Conservation (phyloP, 2,113 vertebrate species). For the Nycticorax nycticorax region DNA sequence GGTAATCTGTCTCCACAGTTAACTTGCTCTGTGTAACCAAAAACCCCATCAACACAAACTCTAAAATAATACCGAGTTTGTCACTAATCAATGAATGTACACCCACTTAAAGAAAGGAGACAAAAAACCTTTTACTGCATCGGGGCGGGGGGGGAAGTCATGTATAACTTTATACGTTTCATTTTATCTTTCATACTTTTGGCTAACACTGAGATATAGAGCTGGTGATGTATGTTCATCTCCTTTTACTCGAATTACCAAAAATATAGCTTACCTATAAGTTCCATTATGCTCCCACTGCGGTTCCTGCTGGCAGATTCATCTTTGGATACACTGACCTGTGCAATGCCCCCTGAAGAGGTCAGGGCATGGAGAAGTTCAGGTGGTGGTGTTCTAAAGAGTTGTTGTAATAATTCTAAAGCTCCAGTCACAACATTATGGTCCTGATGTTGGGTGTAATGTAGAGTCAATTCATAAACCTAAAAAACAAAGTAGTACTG, state of each 20-base stretch:
- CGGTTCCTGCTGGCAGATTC: slow-evolving; percentile 80
- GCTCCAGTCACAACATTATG: slow-evolving; percentile 96
- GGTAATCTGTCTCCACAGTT: not conserved
- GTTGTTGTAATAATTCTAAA: slow-evolving; percentile 92
- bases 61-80: not conserved
- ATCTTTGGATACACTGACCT: slow-evolving; percentile 77
- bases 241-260: not conserved
- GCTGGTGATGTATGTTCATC: not conserved
- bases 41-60: not conserved
- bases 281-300: slow-evolving; percentile 91
- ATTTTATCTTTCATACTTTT: not conserved
- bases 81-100: not conserved
- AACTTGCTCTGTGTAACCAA: not conserved
- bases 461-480: slow-evolving; percentile 95
- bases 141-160: not conserved
- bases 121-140: not conserved
- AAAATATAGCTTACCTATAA: slow-evolving; percentile 81
- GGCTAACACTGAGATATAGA: not conserved
- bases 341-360: slow-evolving; percentile 76
- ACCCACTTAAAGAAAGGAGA: not conserved
- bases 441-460: slow-evolving; percentile 93
- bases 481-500: slow-evolving; percentile 28
- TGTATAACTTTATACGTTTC: not conserved
- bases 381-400: slow-evolving; percentile 88
- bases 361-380: slow-evolving; percentile 89